Evolutionary conservation across 2,113 vertebrate species (phyloP).

Genomic region (Himantopus leucocephalus): DNA sequence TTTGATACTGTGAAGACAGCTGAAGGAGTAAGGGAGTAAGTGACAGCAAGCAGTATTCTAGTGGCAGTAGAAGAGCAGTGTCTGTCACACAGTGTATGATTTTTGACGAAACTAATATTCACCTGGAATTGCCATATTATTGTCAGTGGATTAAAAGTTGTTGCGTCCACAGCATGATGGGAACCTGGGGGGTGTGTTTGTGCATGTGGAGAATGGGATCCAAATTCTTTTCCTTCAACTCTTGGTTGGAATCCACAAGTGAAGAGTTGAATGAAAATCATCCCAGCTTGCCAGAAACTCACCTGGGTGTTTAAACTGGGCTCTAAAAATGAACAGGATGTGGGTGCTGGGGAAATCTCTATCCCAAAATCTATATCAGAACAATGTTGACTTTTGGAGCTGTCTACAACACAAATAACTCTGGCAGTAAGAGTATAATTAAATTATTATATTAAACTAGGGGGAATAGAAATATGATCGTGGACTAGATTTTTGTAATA

Average conservation of each 20-base stretch:
- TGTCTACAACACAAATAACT: neutral
- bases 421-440: neutral
- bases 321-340: neutral
- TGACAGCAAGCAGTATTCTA: neutral
- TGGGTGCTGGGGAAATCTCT: neutral
- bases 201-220: neutral
- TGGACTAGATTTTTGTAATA: neutral
- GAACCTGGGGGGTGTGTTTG: neutral
- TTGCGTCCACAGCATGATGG: neutral
- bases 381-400: neutral
- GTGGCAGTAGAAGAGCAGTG: neutral
- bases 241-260: neutral
- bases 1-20: neutral
- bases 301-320: accelerated
- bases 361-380: neutral
- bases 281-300: neutral
- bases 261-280: neutral
- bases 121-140: neutral
- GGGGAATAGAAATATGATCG: neutral
- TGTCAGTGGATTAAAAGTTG: neutral
- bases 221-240: neutral
- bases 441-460: neutral
- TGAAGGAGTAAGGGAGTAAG: neutral
- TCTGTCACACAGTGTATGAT: neutral
- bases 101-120: neutral